Conservation (phyloP, 2,797 vertebrate species). For the Pelobates cultripes region DNA sequence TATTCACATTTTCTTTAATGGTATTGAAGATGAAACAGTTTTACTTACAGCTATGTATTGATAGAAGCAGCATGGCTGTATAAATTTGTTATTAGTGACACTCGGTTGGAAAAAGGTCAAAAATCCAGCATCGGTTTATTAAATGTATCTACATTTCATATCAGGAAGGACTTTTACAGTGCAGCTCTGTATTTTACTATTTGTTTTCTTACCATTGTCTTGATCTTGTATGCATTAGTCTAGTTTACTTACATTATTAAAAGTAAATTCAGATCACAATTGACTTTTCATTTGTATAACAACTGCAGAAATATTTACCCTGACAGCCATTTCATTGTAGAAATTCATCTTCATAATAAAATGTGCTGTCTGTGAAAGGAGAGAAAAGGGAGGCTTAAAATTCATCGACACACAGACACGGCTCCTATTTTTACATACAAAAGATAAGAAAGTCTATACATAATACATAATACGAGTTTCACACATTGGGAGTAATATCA, state of each 20-base stretch:
- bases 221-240: slow-evolving; percentile 77
- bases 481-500: slow-evolving; percentile 84
- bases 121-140: no score
- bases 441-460: slow-evolving; percentile 96
- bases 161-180: not conserved
- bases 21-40: no score
- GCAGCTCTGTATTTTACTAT: not conserved
- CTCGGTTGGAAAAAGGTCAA: no score
- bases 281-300: slow-evolving; percentile 90
- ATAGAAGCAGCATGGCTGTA: no score
- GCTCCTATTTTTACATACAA: slow-evolving; percentile 89
- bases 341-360: slow-evolving; percentile 97
- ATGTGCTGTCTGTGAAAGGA: slow-evolving; percentile 93
- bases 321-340: slow-evolving; percentile 97
- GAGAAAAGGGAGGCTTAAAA: slow-evolving; percentile 77
- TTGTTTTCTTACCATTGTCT: slow-evolving; percentile 68
- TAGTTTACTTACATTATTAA: slow-evolving; percentile 79
- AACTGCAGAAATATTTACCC: slow-evolving; percentile 96
- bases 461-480: slow-evolving; percentile 91
- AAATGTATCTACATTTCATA: not conserved
- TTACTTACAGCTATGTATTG: no score
- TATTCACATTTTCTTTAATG: no score
- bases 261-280: slow-evolving; percentile 81
- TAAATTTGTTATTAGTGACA: no score
- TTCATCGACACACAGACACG: slow-evolving; percentile 80